These are phyloP conservation scores for Rhodophaea formosa DNA, from an alignment of 2,888 invertebrate species.

Conservation along the genomic window DNA sequence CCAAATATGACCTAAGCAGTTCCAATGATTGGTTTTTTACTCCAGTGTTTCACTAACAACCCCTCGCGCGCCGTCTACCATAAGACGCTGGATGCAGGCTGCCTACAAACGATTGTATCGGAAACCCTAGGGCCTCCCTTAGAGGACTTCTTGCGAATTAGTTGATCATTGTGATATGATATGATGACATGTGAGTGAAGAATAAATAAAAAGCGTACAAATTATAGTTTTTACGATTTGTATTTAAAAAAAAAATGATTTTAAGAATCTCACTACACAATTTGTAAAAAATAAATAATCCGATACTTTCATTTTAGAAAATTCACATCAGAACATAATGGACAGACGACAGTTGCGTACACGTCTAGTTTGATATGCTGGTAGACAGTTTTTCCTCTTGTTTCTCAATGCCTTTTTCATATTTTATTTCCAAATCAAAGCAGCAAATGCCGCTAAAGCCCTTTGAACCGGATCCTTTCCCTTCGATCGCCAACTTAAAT, in stretches of 20 bases:
- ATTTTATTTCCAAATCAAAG: conserved; percentile 27
- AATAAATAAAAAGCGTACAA: too few species aligned
- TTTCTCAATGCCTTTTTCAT: background rate
- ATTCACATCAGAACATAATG: conserved; percentile 10
- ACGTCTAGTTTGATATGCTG: background rate
- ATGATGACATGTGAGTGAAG: too few species aligned
- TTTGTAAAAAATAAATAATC: background rate
- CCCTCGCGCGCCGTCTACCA: too few species aligned
- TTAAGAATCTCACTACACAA: conserved; percentile 1
- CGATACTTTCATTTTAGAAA: background rate
- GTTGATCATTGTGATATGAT: too few species aligned
- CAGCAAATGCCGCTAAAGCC: conserved; percentile 38
- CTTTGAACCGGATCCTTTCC: conserved; percentile 39
- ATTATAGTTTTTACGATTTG: background rate
- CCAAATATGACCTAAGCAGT: too few species aligned
- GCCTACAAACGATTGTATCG: too few species aligned
- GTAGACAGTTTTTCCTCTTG: background rate
- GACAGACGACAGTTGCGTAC: conserved; percentile 21
- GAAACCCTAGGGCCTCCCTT: too few species aligned
- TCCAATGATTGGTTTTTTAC: too few species aligned
- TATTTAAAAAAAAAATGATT: background rate
- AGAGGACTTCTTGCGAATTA: too few species aligned
- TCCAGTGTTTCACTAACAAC: too few species aligned
- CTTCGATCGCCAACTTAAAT: conserved; percentile 32
- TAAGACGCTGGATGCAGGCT: too few species aligned